phyloP scores from a whole-genome alignment of 2,888 invertebrate species.

The Perizoma affinitatum region DNA sequence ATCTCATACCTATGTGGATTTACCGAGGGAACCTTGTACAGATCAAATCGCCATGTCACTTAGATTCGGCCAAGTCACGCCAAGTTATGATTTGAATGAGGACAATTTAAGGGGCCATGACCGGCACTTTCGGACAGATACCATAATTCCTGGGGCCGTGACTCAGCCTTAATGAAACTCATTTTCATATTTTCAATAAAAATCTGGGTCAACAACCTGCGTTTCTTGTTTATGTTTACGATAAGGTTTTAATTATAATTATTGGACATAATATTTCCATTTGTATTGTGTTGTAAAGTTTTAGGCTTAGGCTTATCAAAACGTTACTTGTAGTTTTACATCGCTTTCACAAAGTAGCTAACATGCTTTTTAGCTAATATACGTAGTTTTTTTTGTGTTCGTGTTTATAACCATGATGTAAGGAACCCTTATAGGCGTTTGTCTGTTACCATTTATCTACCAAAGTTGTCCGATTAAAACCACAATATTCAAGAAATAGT shows the following conservation, averaged over 20 bases:
- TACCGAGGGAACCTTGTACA: conserved; percentile 11
- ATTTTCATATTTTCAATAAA: conserved; percentile 67
- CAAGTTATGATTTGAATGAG: conserved; percentile 46
- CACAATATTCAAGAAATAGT: too few relatives aligned
- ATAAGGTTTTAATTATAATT: conserved; percentile 42
- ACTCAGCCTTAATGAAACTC: conserved; percentile 58
- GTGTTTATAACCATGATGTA: too few relatives aligned
- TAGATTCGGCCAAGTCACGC: conserved; percentile 43
- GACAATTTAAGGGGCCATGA: conserved; percentile 35
- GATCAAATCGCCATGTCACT: conserved; percentile 29
- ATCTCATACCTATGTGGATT: background rate
- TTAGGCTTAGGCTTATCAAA: conserved; percentile 30
- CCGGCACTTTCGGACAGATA: conserved; percentile 41
- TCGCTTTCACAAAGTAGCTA: conserved; percentile 27
- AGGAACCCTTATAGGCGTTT: too few relatives aligned
- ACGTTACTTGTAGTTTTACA: conserved; percentile 27
- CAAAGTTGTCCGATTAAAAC: too few relatives aligned
- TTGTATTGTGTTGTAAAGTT: conserved; percentile 31
- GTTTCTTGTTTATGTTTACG: conserved; percentile 43
- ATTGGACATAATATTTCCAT: conserved; percentile 42
- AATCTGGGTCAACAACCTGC: conserved; percentile 56
- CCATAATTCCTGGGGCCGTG: conserved; percentile 42
- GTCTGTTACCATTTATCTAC: too few relatives aligned
- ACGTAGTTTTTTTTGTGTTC: too few relatives aligned
- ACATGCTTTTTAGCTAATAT: conserved; percentile 16